phyloP scores from a whole-genome alignment of 1,140 invertebrate genomes.

The Oncopodura yosiiana region DNA sequence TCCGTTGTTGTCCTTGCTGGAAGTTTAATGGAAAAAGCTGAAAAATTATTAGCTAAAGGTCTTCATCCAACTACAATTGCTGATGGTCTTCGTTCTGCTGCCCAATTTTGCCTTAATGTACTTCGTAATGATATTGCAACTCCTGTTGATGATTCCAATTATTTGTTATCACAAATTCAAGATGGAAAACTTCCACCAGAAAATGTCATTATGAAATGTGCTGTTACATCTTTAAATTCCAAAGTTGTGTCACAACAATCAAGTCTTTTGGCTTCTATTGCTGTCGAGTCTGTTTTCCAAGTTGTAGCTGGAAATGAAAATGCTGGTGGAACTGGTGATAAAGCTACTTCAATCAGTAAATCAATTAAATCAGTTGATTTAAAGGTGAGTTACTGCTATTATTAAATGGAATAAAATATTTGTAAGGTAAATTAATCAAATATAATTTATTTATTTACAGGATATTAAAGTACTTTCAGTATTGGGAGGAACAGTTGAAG shows the following conservation, averaged over 20 bases:
- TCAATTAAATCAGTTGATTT: constrained; percentile 55
- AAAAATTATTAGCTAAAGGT: constrained; percentile 84
- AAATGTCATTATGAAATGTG: constrained; percentile 81
- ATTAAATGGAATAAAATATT: background rate
- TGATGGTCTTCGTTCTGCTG: constrained; percentile 88
- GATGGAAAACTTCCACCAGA: constrained; percentile 82
- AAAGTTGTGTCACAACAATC: constrained; percentile 99
- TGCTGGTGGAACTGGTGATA: background rate
- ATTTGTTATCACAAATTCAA: constrained; percentile 26
- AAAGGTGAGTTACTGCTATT: constrained; percentile 38
- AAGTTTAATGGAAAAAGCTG: constrained; percentile 84
- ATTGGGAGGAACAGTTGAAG: constrained; percentile 94
- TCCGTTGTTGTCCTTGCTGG: constrained; percentile 95
- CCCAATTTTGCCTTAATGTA: constrained; percentile 37
- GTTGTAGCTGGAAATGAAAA: too few relatives aligned
- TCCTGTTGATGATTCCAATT: background rate
- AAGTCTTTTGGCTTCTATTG: constrained; percentile 84
- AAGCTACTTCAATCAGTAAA: too few relatives aligned
- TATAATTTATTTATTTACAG: constrained; percentile 34
- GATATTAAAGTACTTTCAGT: constrained; percentile 96
- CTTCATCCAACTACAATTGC: constrained; percentile 97
- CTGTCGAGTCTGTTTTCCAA: constrained; percentile 91
- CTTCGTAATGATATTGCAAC: background rate
- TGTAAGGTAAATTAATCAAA: constrained; percentile 1
- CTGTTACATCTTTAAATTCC: constrained; percentile 94